Evolutionary conservation across 2,888 invertebrate species (phyloP), one percentile per base, ranked within the genome.

Genomic region (Parnassius glacialis): DNA sequence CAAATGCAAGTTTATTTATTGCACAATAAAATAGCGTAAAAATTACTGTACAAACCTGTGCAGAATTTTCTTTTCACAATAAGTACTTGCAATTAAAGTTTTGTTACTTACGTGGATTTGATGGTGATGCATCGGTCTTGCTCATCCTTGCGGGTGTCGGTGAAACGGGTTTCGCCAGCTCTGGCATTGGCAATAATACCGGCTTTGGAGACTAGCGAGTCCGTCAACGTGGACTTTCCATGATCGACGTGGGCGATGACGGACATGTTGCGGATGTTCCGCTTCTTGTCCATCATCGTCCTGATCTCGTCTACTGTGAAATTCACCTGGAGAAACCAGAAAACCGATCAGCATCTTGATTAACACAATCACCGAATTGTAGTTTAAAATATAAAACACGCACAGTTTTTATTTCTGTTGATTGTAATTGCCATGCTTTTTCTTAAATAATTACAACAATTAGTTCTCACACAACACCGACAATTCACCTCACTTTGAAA

Each of bases 221-320:
- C 99, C 65, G 99, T 99, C 85, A 99, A 92, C 64, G 99, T 99
- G 73, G 99, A 99, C 93, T 99, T 99, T 85, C 99, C 99, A 92
- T 99, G 99, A 93, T 99, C 99, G 74, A 99, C 99, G 93, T 99
- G 99, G 79, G 99, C 99, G 88, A 99, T 99, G 92, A 99, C 99
- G 85, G 99, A 99, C 99, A 99, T 99, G 93, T 99, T 99, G 88
- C 99, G 96, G 94, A 99, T 99, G 90, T 99, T 99, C 94, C 94
- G 94, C 94, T 99, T 99, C 92, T 97, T 97, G 97, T 99, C 99
- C 99, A 99, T 99, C 96, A 99, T 97, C 88, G 84, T 93, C 93
- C 99, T 97, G 94, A 99, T 99, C 94, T 99, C 98, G 94, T 99
- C 99, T 93, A 99, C 97, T 74, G 99, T 99, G 93, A 99, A 99